Conservation (phyloP, 2,113 vertebrate genomes). For the Erythrolamprus reginae region DNA sequence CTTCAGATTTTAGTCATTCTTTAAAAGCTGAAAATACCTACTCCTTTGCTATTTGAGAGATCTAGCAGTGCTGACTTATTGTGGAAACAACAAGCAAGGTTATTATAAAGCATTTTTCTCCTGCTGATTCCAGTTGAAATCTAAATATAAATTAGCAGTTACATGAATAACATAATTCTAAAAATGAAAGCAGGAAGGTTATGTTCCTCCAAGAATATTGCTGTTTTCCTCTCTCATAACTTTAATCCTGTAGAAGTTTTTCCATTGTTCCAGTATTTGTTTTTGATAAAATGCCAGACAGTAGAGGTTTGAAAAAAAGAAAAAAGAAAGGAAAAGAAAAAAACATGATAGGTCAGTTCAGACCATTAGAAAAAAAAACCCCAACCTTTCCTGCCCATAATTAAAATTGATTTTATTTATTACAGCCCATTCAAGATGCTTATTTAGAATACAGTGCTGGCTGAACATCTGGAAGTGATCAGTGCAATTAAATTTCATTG, state of each 20-base stretch:
- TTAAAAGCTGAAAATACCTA: not conserved
- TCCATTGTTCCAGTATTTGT: not conserved
- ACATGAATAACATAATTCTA: not conserved
- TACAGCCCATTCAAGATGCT: not conserved
- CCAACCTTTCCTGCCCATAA: not conserved
- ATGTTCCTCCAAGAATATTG: not conserved
- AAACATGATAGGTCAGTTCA: not conserved
- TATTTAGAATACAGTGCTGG: constrained; percentile 33
- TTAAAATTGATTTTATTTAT: not conserved
- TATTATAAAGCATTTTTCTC: not conserved
- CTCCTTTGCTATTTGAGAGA: not conserved
- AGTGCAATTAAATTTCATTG: not conserved
- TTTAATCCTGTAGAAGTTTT: not conserved
- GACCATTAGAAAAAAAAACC: not conserved
- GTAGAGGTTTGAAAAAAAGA: not conserved
- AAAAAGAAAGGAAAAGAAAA: not conserved
- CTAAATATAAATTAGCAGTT: not conserved
- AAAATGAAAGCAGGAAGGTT: not conserved
- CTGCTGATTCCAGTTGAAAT: not conserved
- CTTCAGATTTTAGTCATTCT: not conserved
- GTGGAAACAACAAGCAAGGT: not conserved
- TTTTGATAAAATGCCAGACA: not conserved
- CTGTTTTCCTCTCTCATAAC: not conserved
- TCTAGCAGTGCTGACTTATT: not conserved
- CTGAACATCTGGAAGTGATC: not conserved